phyloP scores from a whole-genome alignment of 2,113 vertebrate species.

The Pardalotus punctatus region DNA sequence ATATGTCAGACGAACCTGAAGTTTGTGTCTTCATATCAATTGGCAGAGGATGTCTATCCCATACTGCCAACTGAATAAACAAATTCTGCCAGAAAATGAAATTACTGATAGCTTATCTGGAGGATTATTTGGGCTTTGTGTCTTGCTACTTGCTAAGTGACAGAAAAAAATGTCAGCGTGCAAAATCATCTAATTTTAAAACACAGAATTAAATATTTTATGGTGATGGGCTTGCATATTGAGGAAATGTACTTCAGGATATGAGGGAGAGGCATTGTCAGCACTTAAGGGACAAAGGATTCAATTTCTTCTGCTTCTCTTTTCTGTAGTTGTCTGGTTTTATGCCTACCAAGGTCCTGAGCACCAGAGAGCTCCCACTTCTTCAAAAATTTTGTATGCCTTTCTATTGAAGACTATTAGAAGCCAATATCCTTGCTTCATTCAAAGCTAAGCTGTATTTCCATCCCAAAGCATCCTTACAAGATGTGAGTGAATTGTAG shows the following conservation, averaged over 20 bases:
- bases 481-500: not conserved
- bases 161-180: not conserved
- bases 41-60: not conserved
- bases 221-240: not conserved
- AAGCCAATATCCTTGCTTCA: not conserved
- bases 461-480: not conserved
- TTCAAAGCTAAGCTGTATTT: not conserved
- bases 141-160: not conserved
- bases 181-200: not conserved
- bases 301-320: not conserved
- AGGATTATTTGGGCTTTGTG: not conserved
- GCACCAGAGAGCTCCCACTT: not conserved
- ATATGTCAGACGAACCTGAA: not conserved
- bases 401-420: not conserved
- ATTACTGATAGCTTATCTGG: not conserved
- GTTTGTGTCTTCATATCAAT: not conserved
- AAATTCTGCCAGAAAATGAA: not conserved
- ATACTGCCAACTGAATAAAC: not conserved
- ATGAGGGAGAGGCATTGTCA: not conserved
- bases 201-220: not conserved
- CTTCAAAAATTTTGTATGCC: not conserved
- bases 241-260: not conserved
- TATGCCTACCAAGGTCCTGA: not conserved
- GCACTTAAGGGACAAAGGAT: not conserved
- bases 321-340: not conserved